Evolutionary conservation across 2,888 invertebrate species (phyloP), one percentile per base, ranked within the genome.

Genomic region (Abrostola tripartita): DNA sequence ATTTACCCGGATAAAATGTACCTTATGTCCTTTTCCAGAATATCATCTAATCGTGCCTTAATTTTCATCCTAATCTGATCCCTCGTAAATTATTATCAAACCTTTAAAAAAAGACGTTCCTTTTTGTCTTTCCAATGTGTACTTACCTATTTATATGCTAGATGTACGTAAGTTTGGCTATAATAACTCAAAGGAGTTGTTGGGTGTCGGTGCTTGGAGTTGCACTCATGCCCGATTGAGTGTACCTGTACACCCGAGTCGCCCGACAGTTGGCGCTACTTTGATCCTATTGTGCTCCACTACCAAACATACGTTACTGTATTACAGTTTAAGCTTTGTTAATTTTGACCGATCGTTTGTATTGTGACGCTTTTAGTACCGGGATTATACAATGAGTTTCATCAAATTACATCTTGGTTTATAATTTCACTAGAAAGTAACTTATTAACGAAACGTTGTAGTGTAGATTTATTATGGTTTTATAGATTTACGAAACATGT

Each of bases 251-350:
- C 52, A 11, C 42, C 47, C 42, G 44, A 54, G 59, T 62, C 54
- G 7, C 8, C 14, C 44, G 24, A 41, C 40, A 54, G 53, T 55
- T 61, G 59, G 38, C 53, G 56, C 59, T 66, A 67, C 53, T 62
- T 56, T 71, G 59, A 62, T 62, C 41, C 56, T 37, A 62, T 71
- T 67, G 47, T 71, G 56, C 52, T 47, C 24, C 9, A 56, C 37
- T 56, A 35, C 47, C 41, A 51, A 40, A 47, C 44, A 36, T 58
- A 44, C 37, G 12, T 37, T 5, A 57, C 35, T 40, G 52, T 53
- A 47, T 51, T 41, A 50, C 11, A 44, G 36, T 44, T 50, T 12
- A 49, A 36, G 40, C 37, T 49, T 54, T 44, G 37, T 59, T 56
- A 50, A 64, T 56, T 47, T 47, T 44, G 14, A 44, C 44, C 44